Conservation (phyloP, 2,888 invertebrate genomes). For the Drosophila fungiperda region DNA sequence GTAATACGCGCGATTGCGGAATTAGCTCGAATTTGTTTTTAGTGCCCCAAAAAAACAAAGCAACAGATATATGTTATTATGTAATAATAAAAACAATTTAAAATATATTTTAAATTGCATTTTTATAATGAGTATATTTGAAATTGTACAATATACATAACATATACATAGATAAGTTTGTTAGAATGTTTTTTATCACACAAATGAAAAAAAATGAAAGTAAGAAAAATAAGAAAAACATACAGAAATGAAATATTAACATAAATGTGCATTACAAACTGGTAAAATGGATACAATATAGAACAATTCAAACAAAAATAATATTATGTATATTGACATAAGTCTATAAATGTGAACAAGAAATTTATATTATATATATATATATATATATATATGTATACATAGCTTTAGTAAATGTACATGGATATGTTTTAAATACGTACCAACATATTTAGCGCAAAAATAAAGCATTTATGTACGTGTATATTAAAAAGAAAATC, state of each 20-base stretch:
- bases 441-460: constrained; percentile 52
- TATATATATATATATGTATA: constrained; percentile 45
- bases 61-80: constrained; percentile 38
- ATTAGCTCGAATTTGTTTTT: constrained; percentile 70
- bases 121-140: constrained; percentile 67
- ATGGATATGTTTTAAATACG: constrained; percentile 39
- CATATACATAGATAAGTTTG: constrained; percentile 51
- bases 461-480: constrained; percentile 67
- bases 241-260: constrained; percentile 33
- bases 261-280: constrained; percentile 68
- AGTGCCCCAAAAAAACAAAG: constrained; percentile 39
- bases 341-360: constrained; percentile 39
- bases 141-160: constrained; percentile 46
- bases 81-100: constrained; percentile 39
- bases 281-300: constrained; percentile 76
- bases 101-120: constrained; percentile 69
- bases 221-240: constrained; percentile 1
- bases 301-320: constrained; percentile 52
- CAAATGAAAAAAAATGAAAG: neutral
- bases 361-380: constrained; percentile 23
- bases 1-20: constrained; percentile 37
- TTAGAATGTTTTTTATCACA: constrained; percentile 61
- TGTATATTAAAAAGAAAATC: constrained; percentile 44
- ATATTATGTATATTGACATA: constrained; percentile 23
- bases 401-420: constrained; percentile 51